Evolutionary conservation across 2,888 invertebrate species (phyloP).

Genomic region (Trileptium ribeirensis): DNA sequence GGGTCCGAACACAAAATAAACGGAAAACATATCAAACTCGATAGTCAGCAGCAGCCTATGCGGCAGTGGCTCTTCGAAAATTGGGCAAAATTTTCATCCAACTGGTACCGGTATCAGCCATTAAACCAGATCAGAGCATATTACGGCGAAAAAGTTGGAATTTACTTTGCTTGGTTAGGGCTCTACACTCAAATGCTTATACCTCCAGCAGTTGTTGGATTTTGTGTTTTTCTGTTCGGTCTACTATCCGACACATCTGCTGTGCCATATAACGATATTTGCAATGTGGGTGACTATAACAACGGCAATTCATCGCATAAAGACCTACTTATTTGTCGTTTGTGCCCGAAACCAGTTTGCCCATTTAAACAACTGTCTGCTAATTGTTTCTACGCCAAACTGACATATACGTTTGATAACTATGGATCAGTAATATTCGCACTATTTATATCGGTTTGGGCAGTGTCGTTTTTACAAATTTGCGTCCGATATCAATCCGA

Average conservation of each 20-base stretch:
- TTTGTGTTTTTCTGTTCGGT: slow-evolving; percentile 63
- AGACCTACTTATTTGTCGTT: slow-evolving; percentile 76
- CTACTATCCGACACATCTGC: neutral
- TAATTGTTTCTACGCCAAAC: slow-evolving; percentile 77
- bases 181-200: slow-evolving; percentile 86
- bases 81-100: slow-evolving; percentile 23
- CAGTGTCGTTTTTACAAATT: slow-evolving; percentile 77
- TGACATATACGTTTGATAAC: slow-evolving; percentile 85
- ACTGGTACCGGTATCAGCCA: slow-evolving; percentile 26
- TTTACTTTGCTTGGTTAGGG: slow-evolving; percentile 88
- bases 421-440: slow-evolving; percentile 86
- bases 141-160: slow-evolving; percentile 66
- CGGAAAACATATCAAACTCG: neutral
- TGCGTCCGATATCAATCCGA: slow-evolving; percentile 88
- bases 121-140: slow-evolving; percentile 25
- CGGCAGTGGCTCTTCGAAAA: slow-evolving; percentile 23
- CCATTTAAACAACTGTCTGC: slow-evolving; percentile 71
- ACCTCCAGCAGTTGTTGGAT: slow-evolving; percentile 75
- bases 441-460: slow-evolving; percentile 91
- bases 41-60: slow-evolving; percentile 10
- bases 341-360: slow-evolving; percentile 76
- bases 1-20: neutral
- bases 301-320: too few species aligned
- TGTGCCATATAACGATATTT: neutral
- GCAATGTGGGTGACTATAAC: slow-evolving; percentile 67